Percentiles rank a stretch among this genome's conserved stretches.
Conservation (phyloP, 2,888 invertebrate species). For the Formica aserva region DNA sequence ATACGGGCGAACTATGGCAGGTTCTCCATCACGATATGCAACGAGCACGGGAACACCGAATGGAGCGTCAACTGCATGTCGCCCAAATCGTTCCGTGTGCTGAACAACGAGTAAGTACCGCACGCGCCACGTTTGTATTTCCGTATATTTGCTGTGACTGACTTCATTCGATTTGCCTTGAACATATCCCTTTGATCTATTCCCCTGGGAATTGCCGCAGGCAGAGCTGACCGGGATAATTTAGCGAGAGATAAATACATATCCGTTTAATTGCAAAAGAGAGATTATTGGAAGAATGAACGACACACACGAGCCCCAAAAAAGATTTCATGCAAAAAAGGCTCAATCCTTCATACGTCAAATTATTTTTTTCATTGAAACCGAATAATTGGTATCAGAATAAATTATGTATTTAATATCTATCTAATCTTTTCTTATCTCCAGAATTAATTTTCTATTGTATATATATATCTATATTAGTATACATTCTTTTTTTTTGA, state of each 20-base stretch:
- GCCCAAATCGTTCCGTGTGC: slow-evolving; percentile 93
- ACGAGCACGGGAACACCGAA: slow-evolving; percentile 97
- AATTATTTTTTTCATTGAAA: background rate
- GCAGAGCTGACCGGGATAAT: slow-evolving; percentile 31
- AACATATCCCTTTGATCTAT: slow-evolving; percentile 28
- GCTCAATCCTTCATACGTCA: background rate
- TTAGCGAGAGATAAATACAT: background rate
- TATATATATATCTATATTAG: background rate
- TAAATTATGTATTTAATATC: background rate
- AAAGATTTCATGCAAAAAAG: background rate
- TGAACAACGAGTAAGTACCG: slow-evolving; percentile 93
- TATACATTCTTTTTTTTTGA: background rate
- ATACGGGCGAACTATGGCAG: slow-evolving; percentile 98
- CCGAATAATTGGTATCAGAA: background rate
- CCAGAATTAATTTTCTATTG: background rate
- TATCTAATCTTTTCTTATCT: background rate
- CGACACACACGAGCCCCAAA: background rate
- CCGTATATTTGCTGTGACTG: slow-evolving; percentile 40
- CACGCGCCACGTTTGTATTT: slow-evolving; percentile 34
- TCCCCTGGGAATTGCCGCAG: slow-evolving; percentile 1
- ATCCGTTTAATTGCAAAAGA: background rate
- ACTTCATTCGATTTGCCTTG: slow-evolving; percentile 46
- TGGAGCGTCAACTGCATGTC: slow-evolving; percentile 99
- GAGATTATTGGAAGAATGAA: background rate
- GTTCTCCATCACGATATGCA: slow-evolving; percentile 98